Percentiles rank a stretch among this genome's conserved stretches.
phyloP scores from a whole-genome alignment of 1,140 invertebrate species.

The Penaeus japonicus region DNA sequence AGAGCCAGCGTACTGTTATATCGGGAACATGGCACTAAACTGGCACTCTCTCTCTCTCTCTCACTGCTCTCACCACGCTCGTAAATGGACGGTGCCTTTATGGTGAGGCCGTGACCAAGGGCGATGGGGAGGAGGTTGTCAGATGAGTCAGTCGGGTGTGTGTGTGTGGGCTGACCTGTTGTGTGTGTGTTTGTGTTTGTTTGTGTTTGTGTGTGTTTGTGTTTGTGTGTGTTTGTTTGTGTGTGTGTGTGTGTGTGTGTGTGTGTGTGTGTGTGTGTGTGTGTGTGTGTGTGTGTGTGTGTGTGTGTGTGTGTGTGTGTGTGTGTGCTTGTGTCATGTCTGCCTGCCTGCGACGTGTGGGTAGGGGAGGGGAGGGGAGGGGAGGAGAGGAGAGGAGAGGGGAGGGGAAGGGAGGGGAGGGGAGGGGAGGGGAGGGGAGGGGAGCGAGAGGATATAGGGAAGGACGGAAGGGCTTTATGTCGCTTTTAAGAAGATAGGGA shows the following conservation, averaged over 20 bases:
- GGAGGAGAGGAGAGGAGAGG: background rate
- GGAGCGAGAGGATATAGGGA: background rate
- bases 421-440: background rate
- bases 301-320: background rate
- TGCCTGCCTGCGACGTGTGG: background rate
- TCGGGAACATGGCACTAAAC: too few species aligned
- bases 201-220: background rate
- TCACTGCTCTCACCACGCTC: too few species aligned
- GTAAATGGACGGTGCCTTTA: too few species aligned
- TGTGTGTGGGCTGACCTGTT: too few species aligned
- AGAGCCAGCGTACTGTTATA: too few species aligned
- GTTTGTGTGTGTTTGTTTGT: background rate
- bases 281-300: too few species aligned
- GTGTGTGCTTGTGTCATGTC: background rate
- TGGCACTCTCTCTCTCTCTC: slow-evolving; percentile 19
- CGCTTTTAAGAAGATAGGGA: too few species aligned
- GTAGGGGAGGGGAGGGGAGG: background rate
- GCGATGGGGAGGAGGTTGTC: too few species aligned
- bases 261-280: too few species aligned
- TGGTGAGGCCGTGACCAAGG: too few species aligned
- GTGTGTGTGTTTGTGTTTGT: background rate
- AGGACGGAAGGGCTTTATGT: background rate
- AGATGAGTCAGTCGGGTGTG: too few species aligned
- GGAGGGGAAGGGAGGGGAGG: background rate
- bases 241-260: background rate